Conservation (phyloP, 2,888 invertebrate species). For the Ctenicera cuprea region DNA sequence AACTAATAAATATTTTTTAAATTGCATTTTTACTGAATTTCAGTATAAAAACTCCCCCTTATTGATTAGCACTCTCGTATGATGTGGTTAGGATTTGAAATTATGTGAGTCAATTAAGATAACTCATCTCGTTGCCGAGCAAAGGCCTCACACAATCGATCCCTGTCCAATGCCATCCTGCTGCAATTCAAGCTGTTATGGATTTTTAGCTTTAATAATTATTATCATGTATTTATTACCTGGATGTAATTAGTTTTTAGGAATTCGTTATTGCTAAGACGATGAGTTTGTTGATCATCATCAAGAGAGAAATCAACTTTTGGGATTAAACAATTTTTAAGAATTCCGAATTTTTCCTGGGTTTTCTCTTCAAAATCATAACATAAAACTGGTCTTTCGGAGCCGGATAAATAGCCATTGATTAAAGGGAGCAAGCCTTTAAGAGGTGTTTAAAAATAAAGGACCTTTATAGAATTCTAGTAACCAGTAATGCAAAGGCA, state of each 20-base stretch:
- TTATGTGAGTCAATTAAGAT: neutral
- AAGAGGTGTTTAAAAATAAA: constrained; percentile 10
- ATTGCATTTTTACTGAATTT: neutral
- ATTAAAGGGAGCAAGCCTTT: neutral
- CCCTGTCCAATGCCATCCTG: constrained; percentile 6
- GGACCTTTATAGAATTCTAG: neutral
- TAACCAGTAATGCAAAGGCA: neutral
- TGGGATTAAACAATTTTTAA: no score
- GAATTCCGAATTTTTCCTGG: neutral
- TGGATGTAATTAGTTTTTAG: constrained; percentile 3
- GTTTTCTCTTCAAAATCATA: constrained; percentile 7
- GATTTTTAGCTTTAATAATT: neutral
- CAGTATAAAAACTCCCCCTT: neutral
- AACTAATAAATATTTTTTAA: no score
- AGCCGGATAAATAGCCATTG: constrained; percentile 1
- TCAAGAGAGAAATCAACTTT: neutral
- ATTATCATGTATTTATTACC: constrained; percentile 3
- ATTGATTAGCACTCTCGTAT: constrained; percentile 2
- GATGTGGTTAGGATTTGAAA: constrained; percentile 4
- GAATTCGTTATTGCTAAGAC: constrained; percentile 5
- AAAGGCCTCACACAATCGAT: constrained; percentile 5
- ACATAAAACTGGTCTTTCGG: constrained; percentile 3
- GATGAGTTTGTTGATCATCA: constrained; percentile 5
- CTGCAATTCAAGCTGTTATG: constrained; percentile 2
- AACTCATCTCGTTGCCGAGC: constrained; percentile 1